These are phyloP conservation scores for Volucella bombylans DNA, from an alignment of 2,888 invertebrate genomes.

Conservation along the genomic window DNA sequence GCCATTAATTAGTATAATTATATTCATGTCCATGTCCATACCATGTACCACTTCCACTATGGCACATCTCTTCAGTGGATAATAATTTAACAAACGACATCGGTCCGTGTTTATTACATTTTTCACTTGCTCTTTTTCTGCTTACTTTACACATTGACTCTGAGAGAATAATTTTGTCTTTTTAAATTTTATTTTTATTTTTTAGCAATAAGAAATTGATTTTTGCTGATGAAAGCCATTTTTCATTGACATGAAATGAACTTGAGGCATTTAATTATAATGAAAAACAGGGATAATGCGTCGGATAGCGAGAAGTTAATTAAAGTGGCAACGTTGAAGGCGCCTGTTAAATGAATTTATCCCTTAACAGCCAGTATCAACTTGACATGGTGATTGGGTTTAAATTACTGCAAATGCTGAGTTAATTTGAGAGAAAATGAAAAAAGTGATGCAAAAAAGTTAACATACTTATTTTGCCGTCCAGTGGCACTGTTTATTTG, in stretches of 20 bases:
- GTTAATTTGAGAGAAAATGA: too few species aligned
- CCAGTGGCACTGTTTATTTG: too few species aligned
- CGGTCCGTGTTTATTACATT: conserved; percentile 36
- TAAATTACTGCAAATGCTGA: too few species aligned
- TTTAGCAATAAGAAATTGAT: conserved; percentile 21
- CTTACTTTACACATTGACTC: conserved; percentile 25
- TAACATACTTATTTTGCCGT: too few species aligned
- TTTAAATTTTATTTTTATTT: conserved; percentile 25
- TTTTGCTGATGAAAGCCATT: conserved; percentile 53
- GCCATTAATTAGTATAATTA: too few species aligned
- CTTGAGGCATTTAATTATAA: conserved; percentile 31
- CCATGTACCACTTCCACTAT: too few species aligned
- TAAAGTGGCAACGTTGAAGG: conserved; percentile 3
- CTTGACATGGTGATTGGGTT: too few species aligned
- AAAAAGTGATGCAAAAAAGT: too few species aligned
- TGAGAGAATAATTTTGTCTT: conserved; percentile 4
- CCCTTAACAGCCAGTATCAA: not conserved
- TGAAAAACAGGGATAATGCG: conserved; percentile 5
- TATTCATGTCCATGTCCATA: too few species aligned
- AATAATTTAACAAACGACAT: conserved; percentile 45
- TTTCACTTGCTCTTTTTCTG: conserved; percentile 31
- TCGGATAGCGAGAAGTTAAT: conserved; percentile 4
- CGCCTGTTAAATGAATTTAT: conserved; percentile 18
- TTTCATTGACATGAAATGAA: conserved; percentile 31
- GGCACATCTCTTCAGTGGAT: conserved; percentile 2